phyloP scores from a whole-genome alignment of 37 sponge, comb jelly and placozoan genomes.

The Petrosia ficiformis region DNA sequence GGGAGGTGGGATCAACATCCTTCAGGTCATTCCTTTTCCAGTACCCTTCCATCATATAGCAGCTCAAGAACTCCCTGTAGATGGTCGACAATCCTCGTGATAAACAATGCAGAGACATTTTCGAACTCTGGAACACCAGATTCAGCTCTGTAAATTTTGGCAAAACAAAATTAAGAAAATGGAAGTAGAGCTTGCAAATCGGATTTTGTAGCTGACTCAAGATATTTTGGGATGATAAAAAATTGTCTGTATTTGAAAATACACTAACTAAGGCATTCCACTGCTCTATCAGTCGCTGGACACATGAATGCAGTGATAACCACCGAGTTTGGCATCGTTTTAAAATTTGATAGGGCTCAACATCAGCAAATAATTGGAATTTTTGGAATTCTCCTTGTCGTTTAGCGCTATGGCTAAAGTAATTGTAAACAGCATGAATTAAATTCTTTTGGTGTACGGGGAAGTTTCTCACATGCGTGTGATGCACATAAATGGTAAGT shows the following conservation, averaged over 20 bases:
- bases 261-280: slow-evolving; percentile 20
- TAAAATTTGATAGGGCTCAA: background rate
- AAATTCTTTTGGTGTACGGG: slow-evolving; percentile 32
- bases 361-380: slow-evolving; percentile 34
- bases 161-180: slow-evolving; percentile 7
- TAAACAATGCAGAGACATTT: background rate
- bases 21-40: background rate
- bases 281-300: slow-evolving; percentile 31
- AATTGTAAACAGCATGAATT: slow-evolving; percentile 4
- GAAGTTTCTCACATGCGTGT: slow-evolving; percentile 7
- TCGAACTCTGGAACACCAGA: background rate
- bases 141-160: background rate
- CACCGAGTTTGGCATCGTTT: slow-evolving; percentile 36
- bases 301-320: slow-evolving; percentile 18
- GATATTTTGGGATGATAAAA: slow-evolving; percentile 24
- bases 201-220: slow-evolving; percentile 17
- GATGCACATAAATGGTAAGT: background rate
- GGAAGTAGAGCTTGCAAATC: slow-evolving; percentile 16
- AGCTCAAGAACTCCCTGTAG: background rate
- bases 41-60: background rate
- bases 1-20: background rate
- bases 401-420: slow-evolving; percentile 21
- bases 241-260: slow-evolving; percentile 3
- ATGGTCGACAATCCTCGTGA: background rate
- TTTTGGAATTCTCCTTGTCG: slow-evolving; percentile 28